Evolutionary conservation across 2,113 vertebrate species (phyloP).

Genomic region (Gasterosteus nipponicus): DNA sequence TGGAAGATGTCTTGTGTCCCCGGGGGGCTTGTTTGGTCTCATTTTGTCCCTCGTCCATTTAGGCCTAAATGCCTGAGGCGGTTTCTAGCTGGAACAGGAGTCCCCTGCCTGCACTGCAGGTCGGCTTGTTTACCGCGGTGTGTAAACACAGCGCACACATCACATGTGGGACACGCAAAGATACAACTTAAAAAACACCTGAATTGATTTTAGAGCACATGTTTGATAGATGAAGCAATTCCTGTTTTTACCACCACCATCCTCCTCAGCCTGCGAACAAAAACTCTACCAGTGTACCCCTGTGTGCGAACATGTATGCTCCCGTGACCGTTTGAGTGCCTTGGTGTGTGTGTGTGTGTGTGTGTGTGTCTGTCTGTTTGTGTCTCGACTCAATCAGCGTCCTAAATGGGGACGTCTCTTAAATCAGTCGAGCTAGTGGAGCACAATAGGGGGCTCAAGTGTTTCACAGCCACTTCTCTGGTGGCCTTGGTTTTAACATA

Average conservation of each 20-base stretch:
- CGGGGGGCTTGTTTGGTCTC: conserved; percentile 59
- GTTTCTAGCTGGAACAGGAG: conserved; percentile 56
- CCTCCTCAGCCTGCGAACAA: background rate
- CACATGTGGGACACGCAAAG: background rate
- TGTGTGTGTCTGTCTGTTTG: conserved; percentile 40
- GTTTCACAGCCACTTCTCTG: conserved; percentile 46
- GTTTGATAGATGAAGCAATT: background rate
- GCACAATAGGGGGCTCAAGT: conserved; percentile 57
- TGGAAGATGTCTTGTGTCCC: conserved; percentile 41
- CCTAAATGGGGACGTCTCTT: conserved; percentile 53
- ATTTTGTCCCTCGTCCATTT: conserved; percentile 62
- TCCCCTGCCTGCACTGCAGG: conserved; percentile 45
- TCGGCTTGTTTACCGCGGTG: conserved; percentile 45
- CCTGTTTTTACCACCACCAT: background rate
- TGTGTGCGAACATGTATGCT: background rate
- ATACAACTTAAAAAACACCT: background rate
- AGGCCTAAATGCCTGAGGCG: conserved; percentile 47
- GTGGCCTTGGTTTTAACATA: conserved; percentile 55
- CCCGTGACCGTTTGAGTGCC: conserved; percentile 12
- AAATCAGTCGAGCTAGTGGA: conserved; percentile 56
- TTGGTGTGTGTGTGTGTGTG: conserved; percentile 35
- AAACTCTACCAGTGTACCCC: background rate
- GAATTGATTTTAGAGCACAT: background rate
- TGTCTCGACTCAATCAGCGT: conserved; percentile 38
- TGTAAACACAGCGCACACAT: conserved; percentile 43